phyloP scores from a whole-genome alignment of 2,113 vertebrate genomes.

The Terrapene triunguis region DNA sequence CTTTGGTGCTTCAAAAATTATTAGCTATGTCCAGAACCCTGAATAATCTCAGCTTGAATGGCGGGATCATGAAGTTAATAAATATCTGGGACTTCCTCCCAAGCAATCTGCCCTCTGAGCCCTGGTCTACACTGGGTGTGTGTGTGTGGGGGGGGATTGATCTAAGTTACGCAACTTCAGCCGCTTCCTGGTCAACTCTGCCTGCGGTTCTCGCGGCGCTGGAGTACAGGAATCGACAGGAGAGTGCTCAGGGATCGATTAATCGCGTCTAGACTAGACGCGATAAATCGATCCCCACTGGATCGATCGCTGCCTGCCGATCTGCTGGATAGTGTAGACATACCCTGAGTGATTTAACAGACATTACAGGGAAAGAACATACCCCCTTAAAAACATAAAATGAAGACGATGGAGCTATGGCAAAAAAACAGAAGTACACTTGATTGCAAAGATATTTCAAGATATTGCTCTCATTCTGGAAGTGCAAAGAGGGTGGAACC shows the following conservation, averaged over 20 bases:
- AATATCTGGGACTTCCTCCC: conserved; percentile 25
- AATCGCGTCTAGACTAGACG: too few relatives aligned
- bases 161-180: too few relatives aligned
- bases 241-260: too few relatives aligned
- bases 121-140: too few relatives aligned
- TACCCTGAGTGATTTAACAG: not conserved
- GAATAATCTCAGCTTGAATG: conserved; percentile 11
- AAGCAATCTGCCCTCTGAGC: not conserved
- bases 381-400: not conserved
- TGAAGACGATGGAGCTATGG: not conserved
- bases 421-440: not conserved
- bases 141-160: too few relatives aligned
- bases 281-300: too few relatives aligned
- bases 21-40: not conserved
- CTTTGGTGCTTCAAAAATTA: not conserved
- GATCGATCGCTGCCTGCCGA: too few relatives aligned
- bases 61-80: conserved; percentile 12
- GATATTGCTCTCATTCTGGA: not conserved
- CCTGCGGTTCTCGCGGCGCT: too few relatives aligned
- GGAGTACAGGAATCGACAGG: too few relatives aligned
- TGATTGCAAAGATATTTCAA: not conserved
- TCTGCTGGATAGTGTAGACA: too few relatives aligned
- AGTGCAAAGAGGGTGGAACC: not conserved
- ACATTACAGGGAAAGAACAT: not conserved
- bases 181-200: too few relatives aligned